Base-by-base conservation (phyloP, 2,888 invertebrate genomes). In the Notodonta dromedarius region DNA sequence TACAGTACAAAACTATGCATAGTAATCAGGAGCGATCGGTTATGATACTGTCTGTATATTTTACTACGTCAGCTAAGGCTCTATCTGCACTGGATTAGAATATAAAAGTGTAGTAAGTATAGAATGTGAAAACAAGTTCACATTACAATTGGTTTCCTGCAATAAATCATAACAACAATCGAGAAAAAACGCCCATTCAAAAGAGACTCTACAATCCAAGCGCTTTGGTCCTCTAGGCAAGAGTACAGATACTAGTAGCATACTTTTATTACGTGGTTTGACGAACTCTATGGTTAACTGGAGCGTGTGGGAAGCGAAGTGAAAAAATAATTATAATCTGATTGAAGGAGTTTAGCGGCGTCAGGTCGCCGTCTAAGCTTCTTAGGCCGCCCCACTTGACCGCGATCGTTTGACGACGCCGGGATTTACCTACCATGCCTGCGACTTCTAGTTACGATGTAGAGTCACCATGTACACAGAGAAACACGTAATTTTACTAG, bases 371-470 rank as follows among this genome's bases (percentile, higher is more conserved):
- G 67, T 61, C 69, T 87, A 90, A 90, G 87, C 89, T 83, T 77
- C 86, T 90, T 90, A 89, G 70, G 65, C 63, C 71, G 76, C 67
- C 73, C 77, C 84, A 86, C 86, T 90, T 89, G 87, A 88, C 88
- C 89, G 86, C 83, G 78, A 84, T 85, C 75, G 77, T 73, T 73
- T 73, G 72, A 71, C 32, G 32, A 12, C 52, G 52, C 2, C 32
- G 13, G 52, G 35, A 53, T 53, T 53, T 53, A 53, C 35, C 12
- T 35, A 53, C 52, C 12, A 8, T 5, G 8, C 16, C 48, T 16
- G 8, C 48, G 7, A 48, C 51, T 9, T 9, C 7, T 51, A 6
- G 13, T 24, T 53, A 13, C 52, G 32, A 53, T 16, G 52, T 35
- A 16, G 52, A 53, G 52, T 51, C 24, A 48, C 4, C 48, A 14